Percentiles rank a stretch among this genome's conserved stretches.
Evolutionary conservation across 2,113 vertebrate species (phyloP).

Genomic region (Leucopsar rothschildi): DNA sequence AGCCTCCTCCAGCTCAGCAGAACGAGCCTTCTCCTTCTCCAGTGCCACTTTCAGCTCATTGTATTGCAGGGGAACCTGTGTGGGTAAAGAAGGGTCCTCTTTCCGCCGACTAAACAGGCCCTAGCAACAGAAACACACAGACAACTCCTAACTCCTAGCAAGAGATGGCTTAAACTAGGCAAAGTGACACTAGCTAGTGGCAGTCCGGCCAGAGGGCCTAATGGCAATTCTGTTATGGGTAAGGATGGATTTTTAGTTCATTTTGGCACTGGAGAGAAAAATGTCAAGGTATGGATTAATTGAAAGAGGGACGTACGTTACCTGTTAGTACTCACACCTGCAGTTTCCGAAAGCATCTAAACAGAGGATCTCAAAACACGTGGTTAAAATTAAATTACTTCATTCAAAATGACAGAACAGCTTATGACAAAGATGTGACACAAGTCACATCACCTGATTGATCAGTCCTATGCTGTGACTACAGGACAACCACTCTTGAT

Average conservation of each 20-base stretch:
- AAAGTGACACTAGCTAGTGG: constrained; percentile 66
- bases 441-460: background rate
- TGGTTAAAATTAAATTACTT: constrained; percentile 32
- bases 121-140: constrained; percentile 86
- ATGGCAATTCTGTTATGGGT: constrained; percentile 49
- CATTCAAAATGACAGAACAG: constrained; percentile 6
- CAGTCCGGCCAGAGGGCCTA: constrained; percentile 66
- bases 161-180: constrained; percentile 71
- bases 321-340: constrained; percentile 29
- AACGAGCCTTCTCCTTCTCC: constrained; percentile 94
- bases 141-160: constrained; percentile 84
- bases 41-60: constrained; percentile 95
- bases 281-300: constrained; percentile 2
- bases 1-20: constrained; percentile 93
- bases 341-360: constrained; percentile 51
- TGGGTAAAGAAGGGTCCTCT: constrained; percentile 92
- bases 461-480: background rate
- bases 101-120: constrained; percentile 96
- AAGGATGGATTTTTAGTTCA: constrained; percentile 60
- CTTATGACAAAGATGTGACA: constrained; percentile 5
- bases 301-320: constrained; percentile 5
- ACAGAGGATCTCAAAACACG: constrained; percentile 51
- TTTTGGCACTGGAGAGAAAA: constrained; percentile 60
- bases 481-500: background rate
- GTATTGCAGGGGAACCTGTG: constrained; percentile 96